These are phyloP conservation scores for Hexactinellida sp. DNA, from an alignment of 37 sponge, comb jelly and placozoan species.

Conservation along the genomic window DNA sequence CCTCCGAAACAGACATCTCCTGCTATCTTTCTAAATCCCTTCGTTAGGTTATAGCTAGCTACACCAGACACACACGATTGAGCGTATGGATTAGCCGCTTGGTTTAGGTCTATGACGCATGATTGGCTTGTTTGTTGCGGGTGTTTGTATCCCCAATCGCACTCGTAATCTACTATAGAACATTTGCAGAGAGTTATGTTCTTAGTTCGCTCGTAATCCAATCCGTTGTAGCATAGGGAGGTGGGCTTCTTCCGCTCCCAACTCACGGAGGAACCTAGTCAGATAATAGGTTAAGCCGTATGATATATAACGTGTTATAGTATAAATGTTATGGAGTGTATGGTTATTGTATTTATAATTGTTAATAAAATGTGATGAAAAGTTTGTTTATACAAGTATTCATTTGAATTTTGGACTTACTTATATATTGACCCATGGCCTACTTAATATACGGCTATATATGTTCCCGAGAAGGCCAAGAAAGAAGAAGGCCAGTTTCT, in stretches of 20 bases:
- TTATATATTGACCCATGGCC: too few species aligned
- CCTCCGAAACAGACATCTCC: neutral
- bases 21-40: slow-evolving; percentile 11
- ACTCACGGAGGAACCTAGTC: neutral
- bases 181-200: neutral
- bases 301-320: too few species aligned
- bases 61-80: neutral
- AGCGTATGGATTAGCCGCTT: neutral
- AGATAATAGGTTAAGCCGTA: too few species aligned
- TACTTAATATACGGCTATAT: too few species aligned
- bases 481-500: too few species aligned
- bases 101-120: neutral
- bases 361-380: too few species aligned
- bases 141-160: slow-evolving; percentile 3
- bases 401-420: too few species aligned
- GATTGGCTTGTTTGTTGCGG: neutral
- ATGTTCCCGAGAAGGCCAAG: too few species aligned
- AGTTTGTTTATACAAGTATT: too few species aligned
- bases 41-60: neutral
- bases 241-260: neutral
- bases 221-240: neutral
- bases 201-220: neutral
- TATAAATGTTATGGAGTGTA: too few species aligned
- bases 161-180: neutral
- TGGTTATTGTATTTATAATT: too few species aligned